Percentiles rank a stretch among this genome's conserved stretches.
Conservation (phyloP, 2,888 invertebrate genomes). For the Trissonchulus sp. region DNA sequence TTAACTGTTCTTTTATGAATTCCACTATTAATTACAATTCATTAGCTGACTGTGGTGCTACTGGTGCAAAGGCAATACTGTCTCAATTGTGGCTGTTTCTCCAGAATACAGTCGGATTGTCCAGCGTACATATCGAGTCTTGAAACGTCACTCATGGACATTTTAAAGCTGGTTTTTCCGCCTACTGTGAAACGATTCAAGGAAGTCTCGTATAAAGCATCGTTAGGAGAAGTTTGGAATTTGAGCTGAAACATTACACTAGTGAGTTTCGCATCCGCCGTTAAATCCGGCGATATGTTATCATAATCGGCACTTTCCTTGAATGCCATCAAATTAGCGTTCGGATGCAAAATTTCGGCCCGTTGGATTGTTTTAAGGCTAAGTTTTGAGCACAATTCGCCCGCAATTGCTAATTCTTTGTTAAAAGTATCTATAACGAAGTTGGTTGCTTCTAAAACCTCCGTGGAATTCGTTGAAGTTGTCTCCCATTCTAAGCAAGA, state of each 20-base stretch:
- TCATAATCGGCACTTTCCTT: slow-evolving; percentile 41
- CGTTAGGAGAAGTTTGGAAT: slow-evolving; percentile 44
- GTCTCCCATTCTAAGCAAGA: slow-evolving; percentile 29
- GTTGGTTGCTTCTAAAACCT: slow-evolving; percentile 38
- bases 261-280: slow-evolving; percentile 34
- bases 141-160: slow-evolving; percentile 45
- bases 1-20: no score
- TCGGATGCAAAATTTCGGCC: slow-evolving; percentile 41
- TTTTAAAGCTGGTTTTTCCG: slow-evolving; percentile 30
- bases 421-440: slow-evolving; percentile 41
- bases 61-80: slow-evolving; percentile 22
- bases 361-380: slow-evolving; percentile 40
- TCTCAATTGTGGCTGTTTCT: slow-evolving; percentile 24
- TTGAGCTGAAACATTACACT: slow-evolving; percentile 43
- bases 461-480: slow-evolving; percentile 31
- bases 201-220: slow-evolving; percentile 48
- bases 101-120: slow-evolving; percentile 44
- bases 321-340: slow-evolving; percentile 40
- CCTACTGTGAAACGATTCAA: slow-evolving; percentile 35
- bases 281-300: slow-evolving; percentile 21
- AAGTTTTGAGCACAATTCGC: background rate
- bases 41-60: no score
- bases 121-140: slow-evolving; percentile 46
- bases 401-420: slow-evolving; percentile 34
- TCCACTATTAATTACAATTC: no score